Conservation (phyloP, 2,888 invertebrate species). For the Tenthredo livida region DNA sequence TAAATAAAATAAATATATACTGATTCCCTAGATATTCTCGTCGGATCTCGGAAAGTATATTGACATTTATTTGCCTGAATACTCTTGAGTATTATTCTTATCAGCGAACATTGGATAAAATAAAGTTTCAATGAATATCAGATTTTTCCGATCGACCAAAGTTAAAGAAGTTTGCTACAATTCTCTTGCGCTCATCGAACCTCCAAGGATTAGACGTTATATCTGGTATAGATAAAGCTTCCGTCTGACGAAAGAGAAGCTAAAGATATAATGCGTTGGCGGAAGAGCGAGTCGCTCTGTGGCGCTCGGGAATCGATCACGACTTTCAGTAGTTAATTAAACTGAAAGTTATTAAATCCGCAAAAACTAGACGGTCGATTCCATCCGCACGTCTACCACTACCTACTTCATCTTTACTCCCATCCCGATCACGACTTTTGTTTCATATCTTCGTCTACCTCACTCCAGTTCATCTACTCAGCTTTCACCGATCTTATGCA, state of each 20-base stretch:
- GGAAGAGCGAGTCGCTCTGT: slow-evolving; percentile 15
- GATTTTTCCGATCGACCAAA: slow-evolving; percentile 44
- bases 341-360: slow-evolving; percentile 75
- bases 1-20: background rate
- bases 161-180: slow-evolving; percentile 32
- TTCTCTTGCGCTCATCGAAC: slow-evolving; percentile 56
- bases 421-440: slow-evolving; percentile 54
- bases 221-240: slow-evolving; percentile 39
- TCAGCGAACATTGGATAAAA: slow-evolving; percentile 35
- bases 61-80: slow-evolving; percentile 33
- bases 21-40: background rate
- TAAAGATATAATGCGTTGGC: slow-evolving; percentile 22
- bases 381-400: slow-evolving; percentile 45
- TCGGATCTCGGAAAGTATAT: background rate
- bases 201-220: slow-evolving; percentile 57
- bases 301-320: slow-evolving; percentile 70
- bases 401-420: slow-evolving; percentile 17
- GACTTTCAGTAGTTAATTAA: slow-evolving; percentile 75
- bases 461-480: background rate
- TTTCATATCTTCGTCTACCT: slow-evolving; percentile 15
- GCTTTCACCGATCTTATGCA: slow-evolving; percentile 6
- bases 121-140: slow-evolving; percentile 49
- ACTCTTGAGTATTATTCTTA: slow-evolving; percentile 26
- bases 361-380: slow-evolving; percentile 67
- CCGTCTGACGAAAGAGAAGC: slow-evolving; percentile 22